Conservation (phyloP, 2,113 vertebrate genomes). For the Platichthys flesus region DNA sequence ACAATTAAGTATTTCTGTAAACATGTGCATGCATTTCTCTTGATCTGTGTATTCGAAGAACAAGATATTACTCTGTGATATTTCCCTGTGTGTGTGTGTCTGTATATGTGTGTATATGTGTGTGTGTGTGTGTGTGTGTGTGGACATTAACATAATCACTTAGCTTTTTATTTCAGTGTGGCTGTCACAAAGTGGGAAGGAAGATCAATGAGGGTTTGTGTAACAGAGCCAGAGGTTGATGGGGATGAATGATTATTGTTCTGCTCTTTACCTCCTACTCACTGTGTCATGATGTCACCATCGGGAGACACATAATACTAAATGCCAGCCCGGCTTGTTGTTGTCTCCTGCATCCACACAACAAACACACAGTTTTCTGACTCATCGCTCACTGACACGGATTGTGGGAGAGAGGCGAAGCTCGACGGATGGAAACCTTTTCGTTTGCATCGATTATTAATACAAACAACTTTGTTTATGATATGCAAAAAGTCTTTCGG, state of each 20-base stretch:
- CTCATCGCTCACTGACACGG: conserved; percentile 44
- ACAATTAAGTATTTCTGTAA: neutral
- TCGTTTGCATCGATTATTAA: neutral
- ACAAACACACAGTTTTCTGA: conserved; percentile 40
- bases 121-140: conserved; percentile 15
- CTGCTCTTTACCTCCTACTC: conserved; percentile 67
- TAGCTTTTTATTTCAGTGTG: conserved; percentile 52
- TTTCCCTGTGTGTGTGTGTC: conserved; percentile 23
- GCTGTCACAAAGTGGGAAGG: conserved; percentile 51
- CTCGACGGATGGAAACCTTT: conserved; percentile 2
- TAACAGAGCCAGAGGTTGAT: conserved; percentile 62
- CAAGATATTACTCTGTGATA: neutral
- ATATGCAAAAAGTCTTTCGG: conserved; percentile 9
- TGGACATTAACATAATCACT: conserved; percentile 36
- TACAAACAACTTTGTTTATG: neutral
- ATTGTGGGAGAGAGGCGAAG: conserved; percentile 17
- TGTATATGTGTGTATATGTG: conserved; percentile 2
- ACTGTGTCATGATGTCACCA: conserved; percentile 75
- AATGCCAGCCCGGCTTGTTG: conserved; percentile 29
- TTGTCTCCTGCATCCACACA: conserved; percentile 37
- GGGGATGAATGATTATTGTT: conserved; percentile 67
- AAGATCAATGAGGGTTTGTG: conserved; percentile 69
- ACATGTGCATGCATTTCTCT: conserved; percentile 22
- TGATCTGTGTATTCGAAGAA: conserved; percentile 4
- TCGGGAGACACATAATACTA: conserved; percentile 49